phyloP scores from a whole-genome alignment of 2,888 invertebrate species.

The Litoditis marina region DNA sequence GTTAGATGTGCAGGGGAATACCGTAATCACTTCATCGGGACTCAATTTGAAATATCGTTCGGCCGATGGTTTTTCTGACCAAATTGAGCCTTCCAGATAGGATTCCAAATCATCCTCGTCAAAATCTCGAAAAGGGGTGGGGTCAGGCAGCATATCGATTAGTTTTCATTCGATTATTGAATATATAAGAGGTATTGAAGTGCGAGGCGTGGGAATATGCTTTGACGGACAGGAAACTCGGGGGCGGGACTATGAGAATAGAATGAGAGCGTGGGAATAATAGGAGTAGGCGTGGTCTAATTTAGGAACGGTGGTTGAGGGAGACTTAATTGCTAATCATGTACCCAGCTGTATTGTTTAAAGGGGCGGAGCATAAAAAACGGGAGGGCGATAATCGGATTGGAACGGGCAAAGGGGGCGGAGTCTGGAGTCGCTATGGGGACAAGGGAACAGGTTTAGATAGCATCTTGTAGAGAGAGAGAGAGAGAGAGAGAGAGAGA shows the following conservation, averaged over 20 bases:
- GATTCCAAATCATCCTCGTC: constrained; percentile 37
- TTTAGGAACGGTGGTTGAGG: no score
- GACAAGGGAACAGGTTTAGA: no score
- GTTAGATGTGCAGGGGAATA: constrained; percentile 28
- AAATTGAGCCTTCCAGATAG: constrained; percentile 36
- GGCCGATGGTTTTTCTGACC: constrained; percentile 34
- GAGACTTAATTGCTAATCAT: no score
- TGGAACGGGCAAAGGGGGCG: no score
- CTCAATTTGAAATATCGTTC: constrained; percentile 18
- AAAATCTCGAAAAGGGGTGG: constrained; percentile 12
- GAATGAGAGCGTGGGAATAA: neutral
- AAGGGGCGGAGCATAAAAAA: no score
- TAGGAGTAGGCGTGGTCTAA: no score
- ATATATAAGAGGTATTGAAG: neutral
- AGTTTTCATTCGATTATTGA: no score
- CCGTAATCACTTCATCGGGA: constrained; percentile 27
- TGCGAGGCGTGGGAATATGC: neutral
- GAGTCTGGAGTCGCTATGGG: no score
- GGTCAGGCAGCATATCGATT: no score
- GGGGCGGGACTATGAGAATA: constrained; percentile 3
- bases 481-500: constrained; percentile 2
- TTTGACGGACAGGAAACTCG: neutral
- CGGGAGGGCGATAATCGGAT: no score
- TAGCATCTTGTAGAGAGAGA: no score
- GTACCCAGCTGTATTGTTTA: no score